Base-by-base conservation (phyloP, 1,140 invertebrate genomes). In the Apis mellifera region DNA sequence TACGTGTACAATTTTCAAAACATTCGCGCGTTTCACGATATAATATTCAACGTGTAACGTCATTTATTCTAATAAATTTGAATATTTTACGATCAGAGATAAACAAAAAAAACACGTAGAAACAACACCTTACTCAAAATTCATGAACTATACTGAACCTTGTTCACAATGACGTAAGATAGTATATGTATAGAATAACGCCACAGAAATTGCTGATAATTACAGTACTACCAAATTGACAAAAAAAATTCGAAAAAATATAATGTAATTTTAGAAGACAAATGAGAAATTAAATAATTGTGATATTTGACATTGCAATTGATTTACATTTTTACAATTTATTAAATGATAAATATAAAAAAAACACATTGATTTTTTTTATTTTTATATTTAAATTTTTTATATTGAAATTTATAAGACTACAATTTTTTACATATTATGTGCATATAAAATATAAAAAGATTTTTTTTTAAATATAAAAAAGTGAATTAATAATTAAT, bases 1-100 rank as follows among this genome's bases (percentile, higher is more conserved):
- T 83, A 60, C 73, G 83, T 88, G 69, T 71, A 52, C 72, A n/a
- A 77, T 72, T 79, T 85, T 85, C 74, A 71, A 88, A 84, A 75
- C 60, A 7, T 87, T 78, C 75, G 72, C 78, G 78, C 65, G 66
- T 80, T n/a, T 55, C 15, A 5, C 74, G 17, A n/a, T 21, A 23
- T 32, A 62, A 82, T n/a, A 52, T 21, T 32, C 48, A 1, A 12
- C 52, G 48, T 54, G 52, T 50, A 26, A 42, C 15, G 15, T 8
- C 3, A 1, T 12, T 42, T 9, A 3, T 55, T 48, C 13, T 52
- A n/a, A 23, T 4, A 0, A 68, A 50, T 21, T 17, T 48, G 2
- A 73, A 26, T 17, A n/a, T 57, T 23, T n/a, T 1, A 5, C n/a
- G 12, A 55, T n/a, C 26, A 3, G 19, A 60, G 19, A 48, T 72